Base-by-base conservation (phyloP, 2,888 invertebrate species). In the Homarus gammarus region DNA sequence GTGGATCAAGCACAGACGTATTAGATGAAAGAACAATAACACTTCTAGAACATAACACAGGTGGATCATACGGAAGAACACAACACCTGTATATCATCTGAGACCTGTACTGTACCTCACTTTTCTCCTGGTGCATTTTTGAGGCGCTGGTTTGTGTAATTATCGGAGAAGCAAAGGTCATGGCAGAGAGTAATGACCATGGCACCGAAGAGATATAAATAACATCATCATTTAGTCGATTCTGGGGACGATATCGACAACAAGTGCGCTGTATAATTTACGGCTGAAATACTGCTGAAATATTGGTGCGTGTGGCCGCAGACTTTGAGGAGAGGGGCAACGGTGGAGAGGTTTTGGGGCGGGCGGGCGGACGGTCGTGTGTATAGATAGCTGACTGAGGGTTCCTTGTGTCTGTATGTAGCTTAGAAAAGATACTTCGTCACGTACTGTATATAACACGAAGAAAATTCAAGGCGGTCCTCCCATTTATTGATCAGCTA, bases 121-220 rank as follows among this genome's bases (percentile, higher is more conserved):
- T 5, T 84, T 56, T 84, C 73, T 84, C 51, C 51, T 31, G 15
- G 15, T 51, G 44, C 77, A 31, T 49, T 77, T 72, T 72, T 77
- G n/a, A 77, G 49, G 36, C 36, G 72, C 36, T 31, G 49, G 56
- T 5, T 56, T 56, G 15, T 73, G 72, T 72, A 73, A 84, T 84
- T 84, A 84, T 84, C 84, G 84, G 73, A 56, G 73, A 56, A 56
- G 27, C 27, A 36, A 56, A 49, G 84, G 84, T 40, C 49, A 73
- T 73, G 84, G 84, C 84, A 84, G 84, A 84, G 84, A 84, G 73
- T 84, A 73, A 84, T 84, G 73, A 49, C 84, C 84, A 73, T 51
- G 22, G 36, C 31, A 73, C 72, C 49, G 84, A 36, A 56, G 73
- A 38, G 51, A 51, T 73, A 70, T 73, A 73, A 84, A 84, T 84